Base-by-base conservation (phyloP, 1,140 invertebrate species). In the Neodiprion virginianus region DNA sequence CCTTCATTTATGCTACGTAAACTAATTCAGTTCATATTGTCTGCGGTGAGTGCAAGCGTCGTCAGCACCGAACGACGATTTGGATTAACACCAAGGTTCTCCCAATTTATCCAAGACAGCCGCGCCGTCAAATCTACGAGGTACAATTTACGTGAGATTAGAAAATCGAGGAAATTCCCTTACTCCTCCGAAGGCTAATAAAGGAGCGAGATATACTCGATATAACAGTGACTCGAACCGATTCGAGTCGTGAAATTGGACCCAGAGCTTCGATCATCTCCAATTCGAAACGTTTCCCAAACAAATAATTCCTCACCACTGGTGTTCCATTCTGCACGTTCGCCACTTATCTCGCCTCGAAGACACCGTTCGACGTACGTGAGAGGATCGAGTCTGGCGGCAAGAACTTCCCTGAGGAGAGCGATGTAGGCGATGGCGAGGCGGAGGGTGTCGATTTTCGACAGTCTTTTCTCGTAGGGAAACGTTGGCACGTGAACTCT, bases 81-180 rank as follows among this genome's bases (percentile, higher is more conserved):
- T 8, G 96, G 96, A 85, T 95, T 96, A 0, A 98, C 96, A 0
- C 98, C 98, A 0, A 99, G 90, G 85, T 97, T 98, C 86, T 98
- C 97, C 98, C 98, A 99, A 82, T 99, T 99, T 74, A 99, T 99
- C 98, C 98, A 99, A 0, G 97, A 98, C 8, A 99, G 89, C 72
- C 98, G 90, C 0, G 98, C 98, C 9, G 98, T 99, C 72, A 99
- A 89, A 93, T 99, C 98, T 99, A 87, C 17, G 91, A 91, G 78
- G 73, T 40, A 40, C 28, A 40, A 40, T 61, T 17, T 12, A 61
- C 82, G 79, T 75, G 70, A 50, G 67, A 78, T 67, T 72, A 8
- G 71, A 47, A 40, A 76, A 75, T 66, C 66, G 17, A 67, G 69
- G 11, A 14, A 17, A 61, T 61, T 14, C 53, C 4, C 3, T 61